phyloP scores from a whole-genome alignment of 2,888 invertebrate species.

The Hirtodrosophila duncani region DNA sequence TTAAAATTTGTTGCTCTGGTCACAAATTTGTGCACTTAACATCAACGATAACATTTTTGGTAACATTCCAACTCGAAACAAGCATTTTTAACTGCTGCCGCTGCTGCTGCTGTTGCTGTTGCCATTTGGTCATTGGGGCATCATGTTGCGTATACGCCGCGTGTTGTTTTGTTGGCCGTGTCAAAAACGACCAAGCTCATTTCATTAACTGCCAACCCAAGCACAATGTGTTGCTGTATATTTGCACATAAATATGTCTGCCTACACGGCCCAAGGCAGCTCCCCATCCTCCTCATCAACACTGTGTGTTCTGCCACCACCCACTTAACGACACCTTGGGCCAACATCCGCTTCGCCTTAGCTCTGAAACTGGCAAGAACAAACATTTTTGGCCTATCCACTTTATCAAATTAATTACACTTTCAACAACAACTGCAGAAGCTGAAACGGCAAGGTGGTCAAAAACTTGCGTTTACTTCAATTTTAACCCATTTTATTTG shows the following conservation, averaged over 20 bases:
- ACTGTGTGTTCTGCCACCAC: slow-evolving; percentile 14
- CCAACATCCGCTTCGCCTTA: slow-evolving; percentile 9
- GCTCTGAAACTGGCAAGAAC: not conserved
- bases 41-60: not conserved
- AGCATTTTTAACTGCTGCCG: slow-evolving; percentile 35
- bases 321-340: slow-evolving; percentile 47
- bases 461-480: slow-evolving; percentile 51
- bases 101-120: not conserved
- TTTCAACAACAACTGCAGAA: slow-evolving; percentile 59
- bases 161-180: slow-evolving; percentile 26
- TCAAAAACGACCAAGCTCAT: slow-evolving; percentile 50
- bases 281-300: slow-evolving; percentile 19
- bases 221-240: slow-evolving; percentile 63
- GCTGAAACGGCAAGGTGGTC: slow-evolving; percentile 36
- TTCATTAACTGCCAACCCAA: slow-evolving; percentile 58
- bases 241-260: slow-evolving; percentile 50
- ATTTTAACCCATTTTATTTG: slow-evolving; percentile 48
- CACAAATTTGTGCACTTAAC: slow-evolving; percentile 38
- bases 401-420: slow-evolving; percentile 72
- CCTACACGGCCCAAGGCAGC: not conserved
- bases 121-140: slow-evolving; percentile 4
- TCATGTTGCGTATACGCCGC: slow-evolving; percentile 46
- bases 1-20: slow-evolving; percentile 55
- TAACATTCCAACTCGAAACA: slow-evolving; percentile 20
- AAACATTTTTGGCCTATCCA: slow-evolving; percentile 47